These are phyloP conservation scores for Platalea minor DNA, from an alignment of 2,797 vertebrate species.

Conservation along the genomic window DNA sequence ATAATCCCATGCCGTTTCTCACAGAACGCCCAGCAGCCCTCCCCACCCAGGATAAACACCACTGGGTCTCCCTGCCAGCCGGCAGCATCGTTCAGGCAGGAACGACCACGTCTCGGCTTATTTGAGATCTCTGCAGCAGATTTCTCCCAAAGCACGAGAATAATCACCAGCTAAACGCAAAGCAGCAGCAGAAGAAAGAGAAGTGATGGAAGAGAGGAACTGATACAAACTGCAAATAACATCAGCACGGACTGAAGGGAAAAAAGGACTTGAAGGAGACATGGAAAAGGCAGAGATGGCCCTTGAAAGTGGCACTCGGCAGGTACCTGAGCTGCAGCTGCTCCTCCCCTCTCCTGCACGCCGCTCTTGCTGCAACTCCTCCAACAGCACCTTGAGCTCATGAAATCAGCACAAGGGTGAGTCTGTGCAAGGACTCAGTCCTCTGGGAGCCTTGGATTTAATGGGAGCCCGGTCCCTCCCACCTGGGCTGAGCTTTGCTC, in stretches of 20 bases:
- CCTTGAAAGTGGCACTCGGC: neutral
- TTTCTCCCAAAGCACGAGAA: neutral
- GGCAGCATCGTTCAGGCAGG: neutral
- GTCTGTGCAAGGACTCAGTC: neutral
- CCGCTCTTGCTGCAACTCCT: neutral
- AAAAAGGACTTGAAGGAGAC: neutral
- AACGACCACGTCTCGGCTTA: neutral
- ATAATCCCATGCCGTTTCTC: neutral
- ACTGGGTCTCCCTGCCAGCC: neutral
- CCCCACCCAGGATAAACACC: neutral
- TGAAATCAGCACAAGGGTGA: neutral
- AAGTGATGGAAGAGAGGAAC: neutral
- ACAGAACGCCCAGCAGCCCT: neutral
- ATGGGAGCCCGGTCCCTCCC: constrained; percentile 51
- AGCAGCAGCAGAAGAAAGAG: neutral
- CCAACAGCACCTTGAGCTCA: neutral
- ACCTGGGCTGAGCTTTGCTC: constrained; percentile 54
- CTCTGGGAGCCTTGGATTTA: constrained; percentile 35
- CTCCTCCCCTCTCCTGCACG: neutral
- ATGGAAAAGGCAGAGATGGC: fast-evolving
- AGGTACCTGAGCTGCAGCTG: constrained; percentile 38
- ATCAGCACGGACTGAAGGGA: fast-evolving
- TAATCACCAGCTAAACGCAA: neutral
- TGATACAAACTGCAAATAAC: fast-evolving
- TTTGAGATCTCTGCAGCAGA: neutral